A percentile compares a stretch with the other conserved stretches of the same genome.
These are phyloP conservation scores for Alectura lathami DNA, from an alignment of 2,113 vertebrate species.

Conservation along the genomic window DNA sequence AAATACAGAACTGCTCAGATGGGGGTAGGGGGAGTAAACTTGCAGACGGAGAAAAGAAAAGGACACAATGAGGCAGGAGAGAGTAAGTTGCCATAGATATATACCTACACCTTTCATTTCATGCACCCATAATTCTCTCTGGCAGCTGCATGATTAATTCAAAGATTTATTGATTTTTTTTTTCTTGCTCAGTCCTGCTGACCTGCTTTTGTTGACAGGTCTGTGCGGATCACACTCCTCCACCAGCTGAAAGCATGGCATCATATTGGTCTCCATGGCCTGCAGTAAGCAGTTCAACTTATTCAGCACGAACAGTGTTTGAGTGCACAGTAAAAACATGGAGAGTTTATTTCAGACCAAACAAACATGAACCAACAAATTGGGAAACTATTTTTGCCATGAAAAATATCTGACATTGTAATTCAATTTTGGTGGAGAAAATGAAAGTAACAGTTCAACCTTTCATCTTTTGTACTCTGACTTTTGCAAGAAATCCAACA, in stretches of 20 bases:
- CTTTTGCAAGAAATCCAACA: background rate
- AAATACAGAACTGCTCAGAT: background rate
- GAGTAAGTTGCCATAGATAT: slow-evolving; percentile 39
- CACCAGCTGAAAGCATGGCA: slow-evolving; percentile 8
- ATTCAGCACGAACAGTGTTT: background rate
- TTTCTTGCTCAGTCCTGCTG: slow-evolving; percentile 68
- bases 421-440: background rate
- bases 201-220: slow-evolving; percentile 81
- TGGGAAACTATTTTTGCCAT: background rate
- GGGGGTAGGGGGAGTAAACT: background rate
- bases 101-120: slow-evolving; percentile 78
- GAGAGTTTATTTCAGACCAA: background rate
- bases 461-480: background rate
- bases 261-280: background rate
- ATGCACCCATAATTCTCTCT: slow-evolving; percentile 82
- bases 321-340: background rate
- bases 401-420: background rate
- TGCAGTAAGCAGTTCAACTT: background rate
- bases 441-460: background rate
- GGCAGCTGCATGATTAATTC: slow-evolving; percentile 89
- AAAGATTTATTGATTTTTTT: slow-evolving; percentile 89
- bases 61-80: background rate
- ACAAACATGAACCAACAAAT: background rate
- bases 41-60: background rate
- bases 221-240: slow-evolving; percentile 38